Evolutionary conservation across 2,797 vertebrate genomes (phyloP).

Genomic region (Eidolon dupreanum): DNA sequence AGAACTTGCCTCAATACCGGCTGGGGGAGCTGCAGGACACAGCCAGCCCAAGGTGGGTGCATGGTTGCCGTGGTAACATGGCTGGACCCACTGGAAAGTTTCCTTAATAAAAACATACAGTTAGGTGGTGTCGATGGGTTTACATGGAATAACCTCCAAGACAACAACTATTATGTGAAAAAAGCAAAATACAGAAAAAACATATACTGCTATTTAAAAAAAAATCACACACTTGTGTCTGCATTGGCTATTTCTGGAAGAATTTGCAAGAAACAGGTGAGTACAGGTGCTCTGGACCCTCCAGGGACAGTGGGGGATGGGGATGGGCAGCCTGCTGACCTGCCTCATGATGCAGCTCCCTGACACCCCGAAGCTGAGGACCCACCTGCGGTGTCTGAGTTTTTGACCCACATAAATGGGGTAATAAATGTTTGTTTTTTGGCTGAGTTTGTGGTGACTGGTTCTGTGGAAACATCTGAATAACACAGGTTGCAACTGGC

Average conservation of each 20-base stretch:
- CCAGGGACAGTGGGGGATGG: neutral
- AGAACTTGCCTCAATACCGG: neutral
- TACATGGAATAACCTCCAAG: neutral
- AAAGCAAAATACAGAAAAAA: neutral
- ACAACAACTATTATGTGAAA: neutral
- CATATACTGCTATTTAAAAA: neutral
- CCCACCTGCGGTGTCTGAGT: neutral
- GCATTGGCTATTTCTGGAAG: neutral
- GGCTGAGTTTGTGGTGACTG: neutral
- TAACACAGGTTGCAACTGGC: neutral
- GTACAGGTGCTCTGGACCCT: neutral
- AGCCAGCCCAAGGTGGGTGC: too few relatives aligned
- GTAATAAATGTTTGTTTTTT: neutral
- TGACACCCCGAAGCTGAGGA: neutral
- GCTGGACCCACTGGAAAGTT: too few relatives aligned
- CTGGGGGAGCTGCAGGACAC: neutral
- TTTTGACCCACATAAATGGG: neutral
- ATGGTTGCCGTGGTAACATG: too few relatives aligned
- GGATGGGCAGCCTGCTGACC: too few relatives aligned
- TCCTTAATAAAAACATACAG: neutral
- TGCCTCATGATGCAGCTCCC: too few relatives aligned
- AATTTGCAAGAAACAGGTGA: too few relatives aligned
- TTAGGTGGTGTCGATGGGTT: neutral
- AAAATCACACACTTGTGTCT: neutral
- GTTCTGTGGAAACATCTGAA: accelerated